Evolutionary conservation across 2,888 invertebrate species (phyloP).

Genomic region (Hermaeophaga mercurialis): DNA sequence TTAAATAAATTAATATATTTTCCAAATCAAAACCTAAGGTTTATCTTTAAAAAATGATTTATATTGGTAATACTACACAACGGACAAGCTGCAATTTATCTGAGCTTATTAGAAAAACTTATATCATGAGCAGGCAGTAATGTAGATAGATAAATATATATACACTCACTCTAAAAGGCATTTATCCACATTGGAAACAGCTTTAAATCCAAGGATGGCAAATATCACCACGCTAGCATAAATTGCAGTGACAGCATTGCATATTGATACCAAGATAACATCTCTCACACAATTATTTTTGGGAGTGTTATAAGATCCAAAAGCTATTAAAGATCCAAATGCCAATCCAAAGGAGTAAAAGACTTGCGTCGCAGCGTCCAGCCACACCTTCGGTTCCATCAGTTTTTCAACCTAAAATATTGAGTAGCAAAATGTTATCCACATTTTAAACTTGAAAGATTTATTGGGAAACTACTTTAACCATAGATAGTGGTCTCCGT

Average conservation of each 20-base stretch:
- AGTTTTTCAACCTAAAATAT: slow-evolving; percentile 77
- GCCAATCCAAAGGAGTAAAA: slow-evolving; percentile 96
- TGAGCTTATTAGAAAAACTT: too few relatives aligned
- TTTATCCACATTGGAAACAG: slow-evolving; percentile 85
- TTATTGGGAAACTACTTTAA: too few relatives aligned
- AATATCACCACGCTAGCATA: slow-evolving; percentile 95
- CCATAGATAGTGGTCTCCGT: too few relatives aligned
- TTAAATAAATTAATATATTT: too few relatives aligned
- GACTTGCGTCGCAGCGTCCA: slow-evolving; percentile 96
- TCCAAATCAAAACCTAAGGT: too few relatives aligned
- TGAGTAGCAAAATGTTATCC: too few relatives aligned
- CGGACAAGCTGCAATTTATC: too few relatives aligned
- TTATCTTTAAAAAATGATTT: too few relatives aligned
- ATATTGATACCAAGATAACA: slow-evolving; percentile 87
- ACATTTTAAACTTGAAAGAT: too few relatives aligned
- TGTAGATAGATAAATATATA: too few relatives aligned
- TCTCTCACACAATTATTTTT: slow-evolving; percentile 95
- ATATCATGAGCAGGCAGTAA: too few relatives aligned
- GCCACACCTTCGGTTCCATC: slow-evolving; percentile 87
- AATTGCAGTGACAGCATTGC: slow-evolving; percentile 91
- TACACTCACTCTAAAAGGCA: slow-evolving; percentile 76
- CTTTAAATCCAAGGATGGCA: slow-evolving; percentile 94
- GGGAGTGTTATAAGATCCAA: slow-evolving; percentile 93
- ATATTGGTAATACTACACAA: too few relatives aligned
- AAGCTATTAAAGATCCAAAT: slow-evolving; percentile 93